Base-by-base conservation (phyloP, 2,797 vertebrate genomes). In the Centroberyx gerrardi region DNA sequence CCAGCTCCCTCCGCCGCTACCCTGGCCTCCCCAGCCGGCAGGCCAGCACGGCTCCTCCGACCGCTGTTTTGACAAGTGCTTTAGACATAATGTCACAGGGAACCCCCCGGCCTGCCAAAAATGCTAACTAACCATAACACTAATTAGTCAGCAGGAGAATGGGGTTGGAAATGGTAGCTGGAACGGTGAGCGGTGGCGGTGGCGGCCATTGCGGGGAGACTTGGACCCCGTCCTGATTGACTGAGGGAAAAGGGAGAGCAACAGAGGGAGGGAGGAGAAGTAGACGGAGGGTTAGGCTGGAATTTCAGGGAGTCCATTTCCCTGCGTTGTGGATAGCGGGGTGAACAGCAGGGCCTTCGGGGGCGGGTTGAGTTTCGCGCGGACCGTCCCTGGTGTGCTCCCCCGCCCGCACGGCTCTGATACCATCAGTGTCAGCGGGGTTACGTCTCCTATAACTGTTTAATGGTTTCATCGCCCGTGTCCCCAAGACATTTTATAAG, bases 91-190 rank as follows among this genome's bases (percentile, higher is more conserved):
- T 93, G 91, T 93, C 92, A 91, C 87, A 80, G 90, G 80, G 88
- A 93, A 90, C 82, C 89, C 76, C 81, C 77, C n/a, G 8, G 87
- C 78, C 85, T 86, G 90, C 90, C 91, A 93, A 84, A 92, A 93
- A 91, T 82, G 87, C 89, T 90, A 94, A 94, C 88, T 91, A 93
- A 90, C 91, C 92, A 93, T 93, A 93, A 94, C 90, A 93, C 79
- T 88, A 94, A 94, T 95, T 93, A 94, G 88, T 92, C 91, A 90
- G 85, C 58, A 15, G 85, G 83, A 92, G 87, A 91, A 89, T 74
- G 74, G 72, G 75, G 40, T 78, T 87, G 86, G 84, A 88, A 91
- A 91, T 89, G 83, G 85, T 85, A 88, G 87, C 84, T 76, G 76
- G 67, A 89, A 77, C 78, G 67, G 83, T 67, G 70, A 82, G 84